Percentiles rank a stretch among this genome's conserved stretches.
Conservation (phyloP, 1,140 invertebrate genomes). For the Stegodyphus mimosarum region DNA sequence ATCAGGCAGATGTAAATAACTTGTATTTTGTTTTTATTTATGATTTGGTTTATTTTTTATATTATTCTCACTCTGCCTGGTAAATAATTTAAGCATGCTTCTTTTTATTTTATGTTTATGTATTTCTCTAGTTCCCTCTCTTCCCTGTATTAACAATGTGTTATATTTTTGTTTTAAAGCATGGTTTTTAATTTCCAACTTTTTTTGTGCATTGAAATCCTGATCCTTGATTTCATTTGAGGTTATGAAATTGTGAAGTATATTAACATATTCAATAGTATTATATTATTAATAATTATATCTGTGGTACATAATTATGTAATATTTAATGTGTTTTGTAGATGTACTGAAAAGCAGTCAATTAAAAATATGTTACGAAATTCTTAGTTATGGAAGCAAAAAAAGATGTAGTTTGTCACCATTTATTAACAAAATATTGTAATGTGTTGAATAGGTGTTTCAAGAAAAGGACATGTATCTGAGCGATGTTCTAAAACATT, state of each 20-base stretch:
- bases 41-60: background rate
- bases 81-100: background rate
- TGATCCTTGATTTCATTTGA: background rate
- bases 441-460: too few relatives aligned
- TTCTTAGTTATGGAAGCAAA: too few relatives aligned
- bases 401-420: too few relatives aligned
- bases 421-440: too few relatives aligned
- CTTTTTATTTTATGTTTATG: background rate
- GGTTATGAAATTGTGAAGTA: background rate
- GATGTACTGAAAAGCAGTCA: too few relatives aligned
- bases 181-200: background rate
- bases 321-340: too few relatives aligned
- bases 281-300: too few relatives aligned
- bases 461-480: too few relatives aligned
- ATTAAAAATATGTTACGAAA: too few relatives aligned
- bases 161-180: too few relatives aligned
- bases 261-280: background rate
- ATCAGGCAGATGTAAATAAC: constrained; percentile 60
- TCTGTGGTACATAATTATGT: too few relatives aligned
- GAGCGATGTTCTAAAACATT: too few relatives aligned
- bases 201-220: background rate
- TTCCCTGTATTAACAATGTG: background rate
- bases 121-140: background rate
- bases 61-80: constrained; percentile 14
- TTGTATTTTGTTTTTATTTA: constrained; percentile 39